Conservation (phyloP, 2,113 vertebrate genomes). For the Forbesichthys papilliferus region DNA sequence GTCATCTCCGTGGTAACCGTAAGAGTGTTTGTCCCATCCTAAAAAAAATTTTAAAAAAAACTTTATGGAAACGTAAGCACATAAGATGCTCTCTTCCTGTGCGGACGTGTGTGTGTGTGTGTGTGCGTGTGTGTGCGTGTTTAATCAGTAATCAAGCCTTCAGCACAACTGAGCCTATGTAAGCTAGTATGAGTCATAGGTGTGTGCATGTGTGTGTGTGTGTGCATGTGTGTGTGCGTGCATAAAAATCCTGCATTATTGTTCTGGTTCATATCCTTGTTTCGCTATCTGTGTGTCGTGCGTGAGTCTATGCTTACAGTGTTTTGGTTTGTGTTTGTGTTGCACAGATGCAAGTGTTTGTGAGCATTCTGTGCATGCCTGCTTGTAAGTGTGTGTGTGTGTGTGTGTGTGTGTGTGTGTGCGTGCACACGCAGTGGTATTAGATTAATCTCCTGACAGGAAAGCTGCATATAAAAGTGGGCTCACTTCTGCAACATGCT, state of each 20-base stretch:
- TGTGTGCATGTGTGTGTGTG: slow-evolving; percentile 41
- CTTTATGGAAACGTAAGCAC: slow-evolving; percentile 1
- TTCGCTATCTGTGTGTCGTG: neutral
- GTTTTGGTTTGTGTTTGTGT: slow-evolving; percentile 9
- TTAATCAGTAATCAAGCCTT: no score
- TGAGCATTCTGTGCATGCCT: neutral
- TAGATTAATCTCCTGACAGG: slow-evolving; percentile 78
- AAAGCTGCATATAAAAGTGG: slow-evolving; percentile 75
- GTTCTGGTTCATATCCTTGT: slow-evolving; percentile 6
- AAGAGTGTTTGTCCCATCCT: slow-evolving; percentile 99
- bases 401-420: slow-evolving; percentile 16
- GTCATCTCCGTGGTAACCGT: slow-evolving; percentile 97
- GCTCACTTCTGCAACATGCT: slow-evolving; percentile 75
- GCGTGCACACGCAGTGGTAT: slow-evolving; percentile 58
- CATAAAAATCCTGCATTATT: neutral
- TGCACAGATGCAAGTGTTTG: neutral
- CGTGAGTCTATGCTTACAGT: neutral
- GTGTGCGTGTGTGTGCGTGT: no score
- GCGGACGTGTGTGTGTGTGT: no score
- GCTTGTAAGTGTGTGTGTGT: slow-evolving; percentile 3
- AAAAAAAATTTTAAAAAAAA: slow-evolving; percentile 17
- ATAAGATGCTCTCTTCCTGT: neutral
- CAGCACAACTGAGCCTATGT: neutral
- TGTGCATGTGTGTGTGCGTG: slow-evolving; percentile 13
- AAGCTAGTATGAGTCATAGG: slow-evolving; percentile 37